Conservation (phyloP, 1,140 invertebrate genomes). For the Eurosta solidaginis region DNA sequence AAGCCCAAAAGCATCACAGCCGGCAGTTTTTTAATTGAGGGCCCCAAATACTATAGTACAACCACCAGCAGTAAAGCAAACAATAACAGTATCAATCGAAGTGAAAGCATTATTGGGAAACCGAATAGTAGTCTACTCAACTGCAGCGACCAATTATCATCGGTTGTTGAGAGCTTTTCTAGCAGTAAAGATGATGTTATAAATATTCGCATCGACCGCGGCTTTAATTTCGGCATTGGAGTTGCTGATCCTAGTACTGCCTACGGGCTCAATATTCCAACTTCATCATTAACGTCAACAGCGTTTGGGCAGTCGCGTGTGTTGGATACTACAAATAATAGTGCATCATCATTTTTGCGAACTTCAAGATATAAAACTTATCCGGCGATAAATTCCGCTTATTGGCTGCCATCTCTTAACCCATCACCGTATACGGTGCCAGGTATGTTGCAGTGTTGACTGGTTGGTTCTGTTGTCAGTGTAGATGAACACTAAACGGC, state of each 20-base stretch:
- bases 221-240: constrained; percentile 6
- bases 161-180: constrained; percentile 60
- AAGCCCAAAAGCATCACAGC: background rate
- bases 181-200: constrained; percentile 45
- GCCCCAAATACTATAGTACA: background rate
- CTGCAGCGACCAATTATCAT: constrained; percentile 48
- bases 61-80: constrained; percentile 24
- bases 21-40: background rate
- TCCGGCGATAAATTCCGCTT: constrained; percentile 77
- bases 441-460: constrained; percentile 63
- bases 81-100: constrained; percentile 23
- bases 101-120: constrained; percentile 33
- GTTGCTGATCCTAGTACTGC: background rate
- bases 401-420: constrained; percentile 76
- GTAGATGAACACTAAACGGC: background rate
- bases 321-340: background rate
- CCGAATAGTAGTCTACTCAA: constrained; percentile 35
- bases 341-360: constrained; percentile 2
- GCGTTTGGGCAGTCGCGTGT: background rate
- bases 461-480: background rate
- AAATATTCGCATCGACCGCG: background rate
- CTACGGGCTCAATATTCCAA: background rate
- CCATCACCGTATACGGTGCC: constrained; percentile 76
- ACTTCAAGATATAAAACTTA: constrained; percentile 62
- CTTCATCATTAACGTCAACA: constrained; percentile 36